Base-by-base conservation (phyloP, 2,113 vertebrate genomes). In the Mesitornis unicolor region DNA sequence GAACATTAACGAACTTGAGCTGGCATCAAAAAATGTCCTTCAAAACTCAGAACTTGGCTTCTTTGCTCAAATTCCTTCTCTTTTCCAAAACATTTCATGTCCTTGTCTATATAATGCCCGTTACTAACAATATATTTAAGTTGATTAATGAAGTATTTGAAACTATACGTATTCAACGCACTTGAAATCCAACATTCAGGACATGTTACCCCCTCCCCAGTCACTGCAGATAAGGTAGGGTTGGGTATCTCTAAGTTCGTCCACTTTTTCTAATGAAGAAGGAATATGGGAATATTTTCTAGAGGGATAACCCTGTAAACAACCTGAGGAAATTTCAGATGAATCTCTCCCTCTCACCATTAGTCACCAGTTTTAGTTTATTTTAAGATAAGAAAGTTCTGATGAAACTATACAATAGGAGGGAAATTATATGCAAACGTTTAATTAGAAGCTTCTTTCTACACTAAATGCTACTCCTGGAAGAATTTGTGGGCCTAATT, bases 401-500 rank as follows among this genome's bases (percentile, higher is more conserved):
- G n/a, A 61, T 11, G 11, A 65, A 65, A 48, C 24, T 48, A 48
- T 92, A 38, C 31, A 80, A 76, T 6, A 25, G 63, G 59, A 94
- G 71, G n/a, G 42, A 93, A 95, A 86, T 90, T 35, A 35, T 60
- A 81, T 80, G 16, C 50, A 6, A 53, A 50, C 2, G 67, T 26
- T 85, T 89, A 95, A 93, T 95, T 86, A 86, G 54, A 54, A 84
- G 76, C 25, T 94, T 80, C 76, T 90, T 59, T 50, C 75, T 50
- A 13, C 0, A 0, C 33, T 65, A 48, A 93, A 79, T 63, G 68
- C 76, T 35, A 53, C 20, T 90, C 83, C 59, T 40, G 38, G 29
- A 43, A 38, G 50, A 53, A 47, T 85, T 7, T 11, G 48, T 40
- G 43, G 67, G 36, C 7, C 13, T 94, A 61, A 92, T 93, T 85